Evolutionary conservation across 1,140 invertebrate species (phyloP), one percentile per base, ranked within the genome.

Genomic region (Daktulosphaira vitifoliae): DNA sequence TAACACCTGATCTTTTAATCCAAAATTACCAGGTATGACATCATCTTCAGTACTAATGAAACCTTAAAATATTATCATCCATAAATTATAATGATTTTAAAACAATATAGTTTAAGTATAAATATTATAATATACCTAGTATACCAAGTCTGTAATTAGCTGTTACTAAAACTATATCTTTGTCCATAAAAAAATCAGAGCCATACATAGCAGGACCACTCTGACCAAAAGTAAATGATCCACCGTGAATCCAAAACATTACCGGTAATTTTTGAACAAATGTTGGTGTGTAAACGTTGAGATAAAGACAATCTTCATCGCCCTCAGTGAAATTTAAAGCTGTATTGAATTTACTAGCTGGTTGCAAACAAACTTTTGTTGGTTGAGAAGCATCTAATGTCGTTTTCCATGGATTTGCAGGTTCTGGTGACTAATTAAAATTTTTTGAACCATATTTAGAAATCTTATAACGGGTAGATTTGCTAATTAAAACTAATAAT

Each of bases 221-320:
- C 22, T 69, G 70, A 1, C 76, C 76, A 26, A 69, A 48, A 15
- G 73, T 68, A 65, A 80, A 78, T 38, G 72, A 74, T 38, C 81
- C 81, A 4, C 80, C 81, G 68, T 82, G 78, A 54, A 83, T 76
- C 71, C 73, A 83, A 2, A 82, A 73, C 72, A 82, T 75, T 0
- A 82, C 78, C 0, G 79, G 67, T 39, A 62, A 48, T 11, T 33
- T 22, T 62, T 46, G 1, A 48, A 20, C 26, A 1, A 42, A 20
- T 20, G 44, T 25, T 29, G 68, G 67, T 1, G 66, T 64, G 49
- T 65, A 68, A 22, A 68, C 49, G 29, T 68, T 68, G 13, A 68
- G 39, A 50, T 66, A 67, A 6, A 68, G 37, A 39, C 68, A 68
- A 26, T 68, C 68, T 25, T 68, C 68, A 11, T 39, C 20, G 9